Percentiles rank a stretch among this genome's conserved stretches.
Evolutionary conservation across 2,797 vertebrate species (phyloP).

Genomic region (Austrolebias charrua): DNA sequence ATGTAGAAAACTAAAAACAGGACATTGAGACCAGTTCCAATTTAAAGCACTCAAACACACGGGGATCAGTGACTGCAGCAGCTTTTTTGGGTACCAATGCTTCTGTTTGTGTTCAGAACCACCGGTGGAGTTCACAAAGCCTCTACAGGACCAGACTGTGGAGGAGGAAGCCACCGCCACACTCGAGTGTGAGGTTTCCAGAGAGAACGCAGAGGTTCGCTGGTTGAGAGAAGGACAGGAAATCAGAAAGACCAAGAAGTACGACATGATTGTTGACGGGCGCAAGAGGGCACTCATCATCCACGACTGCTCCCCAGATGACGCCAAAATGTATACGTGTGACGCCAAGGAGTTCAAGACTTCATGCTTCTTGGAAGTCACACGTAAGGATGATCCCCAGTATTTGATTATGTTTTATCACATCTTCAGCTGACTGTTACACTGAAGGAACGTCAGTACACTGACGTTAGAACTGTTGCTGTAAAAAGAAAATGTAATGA

Average conservation of each 20-base stretch:
- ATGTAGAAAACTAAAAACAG: too few species aligned
- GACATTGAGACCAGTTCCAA: too few species aligned
- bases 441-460: too few species aligned
- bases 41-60: constrained; percentile 19
- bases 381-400: constrained; percentile 81
- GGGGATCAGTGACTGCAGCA: neutral
- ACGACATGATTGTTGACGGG: constrained; percentile 86
- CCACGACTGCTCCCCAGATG: constrained; percentile 85
- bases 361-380: constrained; percentile 93
- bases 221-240: constrained; percentile 95
- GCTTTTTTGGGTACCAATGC: neutral
- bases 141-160: constrained; percentile 95
- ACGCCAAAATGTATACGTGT: constrained; percentile 92
- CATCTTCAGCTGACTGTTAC: too few species aligned
- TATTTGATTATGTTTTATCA: neutral
- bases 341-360: constrained; percentile 95
- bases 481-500: neutral
- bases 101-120: constrained; percentile 79
- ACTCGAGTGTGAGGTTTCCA: constrained; percentile 94
- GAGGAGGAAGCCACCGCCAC: constrained; percentile 92
- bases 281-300: constrained; percentile 89
- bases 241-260: constrained; percentile 94
- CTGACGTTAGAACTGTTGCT: neutral
- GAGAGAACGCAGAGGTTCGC: constrained; percentile 90
- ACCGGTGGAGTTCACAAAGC: constrained; percentile 90